Conservation (phyloP, 2,113 vertebrate species). For the Ranitomeya imitator region DNA sequence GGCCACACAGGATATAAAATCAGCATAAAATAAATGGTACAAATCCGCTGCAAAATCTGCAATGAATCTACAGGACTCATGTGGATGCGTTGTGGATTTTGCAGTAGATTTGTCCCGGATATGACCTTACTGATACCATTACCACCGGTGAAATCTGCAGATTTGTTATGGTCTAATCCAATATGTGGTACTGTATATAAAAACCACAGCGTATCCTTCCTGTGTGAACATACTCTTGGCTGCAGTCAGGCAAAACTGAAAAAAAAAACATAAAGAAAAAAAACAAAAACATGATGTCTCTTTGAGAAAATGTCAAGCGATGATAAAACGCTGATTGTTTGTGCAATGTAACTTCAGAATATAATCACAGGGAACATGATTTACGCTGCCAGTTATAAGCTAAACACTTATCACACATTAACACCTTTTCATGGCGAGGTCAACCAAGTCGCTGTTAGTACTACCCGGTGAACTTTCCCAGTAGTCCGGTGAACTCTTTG, state of each 20-base stretch:
- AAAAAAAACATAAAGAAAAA: neutral
- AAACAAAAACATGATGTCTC: neutral
- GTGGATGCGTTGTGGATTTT: neutral
- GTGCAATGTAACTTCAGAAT: neutral
- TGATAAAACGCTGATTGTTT: neutral
- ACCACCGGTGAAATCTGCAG: no score
- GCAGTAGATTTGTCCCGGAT: no score
- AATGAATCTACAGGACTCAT: neutral
- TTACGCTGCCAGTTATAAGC: neutral
- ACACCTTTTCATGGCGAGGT: constrained; percentile 2
- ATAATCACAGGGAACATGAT: neutral
- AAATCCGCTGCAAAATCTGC: neutral
- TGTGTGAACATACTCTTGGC: neutral
- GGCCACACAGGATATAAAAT: no score
- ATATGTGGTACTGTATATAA: no score
- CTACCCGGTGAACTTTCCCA: neutral
- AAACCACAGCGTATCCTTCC: no score
- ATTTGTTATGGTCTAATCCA: no score
- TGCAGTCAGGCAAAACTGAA: neutral
- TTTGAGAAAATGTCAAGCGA: neutral
- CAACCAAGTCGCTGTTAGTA: neutral
- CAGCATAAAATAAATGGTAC: no score
- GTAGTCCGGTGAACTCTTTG: neutral
- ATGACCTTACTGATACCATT: no score
- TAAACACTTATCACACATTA: neutral